Conservation (phyloP, 2,797 vertebrate genomes). For the Gymnopithys bicolor region DNA sequence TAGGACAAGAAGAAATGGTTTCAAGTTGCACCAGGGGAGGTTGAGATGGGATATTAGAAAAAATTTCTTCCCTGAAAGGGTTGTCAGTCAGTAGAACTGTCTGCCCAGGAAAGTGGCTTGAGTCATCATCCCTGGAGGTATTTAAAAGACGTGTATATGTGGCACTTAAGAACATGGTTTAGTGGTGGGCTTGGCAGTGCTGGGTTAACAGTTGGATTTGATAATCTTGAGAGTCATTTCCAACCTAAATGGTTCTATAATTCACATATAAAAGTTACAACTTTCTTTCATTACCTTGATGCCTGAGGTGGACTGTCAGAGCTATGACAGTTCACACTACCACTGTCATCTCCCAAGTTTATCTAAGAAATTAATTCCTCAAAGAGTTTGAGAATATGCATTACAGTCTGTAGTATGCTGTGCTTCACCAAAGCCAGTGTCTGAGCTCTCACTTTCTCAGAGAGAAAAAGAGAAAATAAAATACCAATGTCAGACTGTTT, state of each 20-base stretch:
- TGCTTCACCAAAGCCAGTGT: background rate
- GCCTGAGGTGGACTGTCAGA: background rate
- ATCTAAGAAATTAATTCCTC: background rate
- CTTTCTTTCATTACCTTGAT: conserved; percentile 1
- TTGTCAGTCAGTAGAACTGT: background rate
- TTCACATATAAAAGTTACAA: background rate
- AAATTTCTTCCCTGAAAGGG: background rate
- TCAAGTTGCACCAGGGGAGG: background rate
- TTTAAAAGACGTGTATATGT: background rate
- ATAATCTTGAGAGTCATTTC: background rate
- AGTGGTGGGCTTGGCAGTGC: background rate
- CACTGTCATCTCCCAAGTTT: background rate
- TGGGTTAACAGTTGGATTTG: background rate
- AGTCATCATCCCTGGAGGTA: background rate
- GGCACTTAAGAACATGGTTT: background rate
- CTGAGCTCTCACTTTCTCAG: background rate
- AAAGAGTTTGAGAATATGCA: background rate
- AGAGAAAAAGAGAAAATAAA: background rate
- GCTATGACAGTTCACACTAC: background rate
- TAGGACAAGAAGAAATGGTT: background rate
- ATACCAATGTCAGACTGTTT: background rate
- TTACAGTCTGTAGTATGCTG: background rate
- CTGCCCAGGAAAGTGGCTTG: background rate
- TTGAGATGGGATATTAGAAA: background rate
- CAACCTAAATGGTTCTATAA: background rate